Evolutionary conservation across 2,113 vertebrate species (phyloP).

Genomic region (Bungarus multicinctus): DNA sequence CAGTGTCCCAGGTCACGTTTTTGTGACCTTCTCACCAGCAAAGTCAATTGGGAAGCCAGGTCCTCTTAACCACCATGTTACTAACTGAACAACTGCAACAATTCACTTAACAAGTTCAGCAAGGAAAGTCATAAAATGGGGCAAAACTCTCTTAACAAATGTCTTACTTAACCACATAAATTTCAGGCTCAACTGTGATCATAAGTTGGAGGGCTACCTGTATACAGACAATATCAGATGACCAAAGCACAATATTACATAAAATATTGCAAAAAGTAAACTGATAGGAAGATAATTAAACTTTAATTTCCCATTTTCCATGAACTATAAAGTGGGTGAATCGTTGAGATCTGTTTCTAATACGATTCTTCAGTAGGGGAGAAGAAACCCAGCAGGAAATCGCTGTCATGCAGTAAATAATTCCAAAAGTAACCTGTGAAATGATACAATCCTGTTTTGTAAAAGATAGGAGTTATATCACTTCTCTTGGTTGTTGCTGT

Average conservation of each 20-base stretch:
- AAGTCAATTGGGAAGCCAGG: too few relatives aligned
- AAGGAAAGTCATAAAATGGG: too few relatives aligned
- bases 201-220: too few relatives aligned
- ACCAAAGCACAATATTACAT: constrained; percentile 44
- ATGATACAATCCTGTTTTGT: constrained; percentile 21
- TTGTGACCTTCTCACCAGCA: too few relatives aligned
- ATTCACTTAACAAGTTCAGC: too few relatives aligned
- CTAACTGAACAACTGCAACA: too few relatives aligned
- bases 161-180: too few relatives aligned
- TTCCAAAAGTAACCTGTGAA: constrained; percentile 69
- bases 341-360: too few relatives aligned
- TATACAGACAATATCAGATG: constrained; percentile 24
- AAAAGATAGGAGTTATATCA: background rate
- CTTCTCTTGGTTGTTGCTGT: background rate
- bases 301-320: constrained; percentile 65
- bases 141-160: background rate
- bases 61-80: too few relatives aligned
- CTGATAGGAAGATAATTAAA: constrained; percentile 56
- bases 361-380: constrained; percentile 60
- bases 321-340: constrained; percentile 54
- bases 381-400: constrained; percentile 72
- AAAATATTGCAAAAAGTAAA: constrained; percentile 62
- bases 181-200: too few relatives aligned
- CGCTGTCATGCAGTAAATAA: constrained; percentile 63
- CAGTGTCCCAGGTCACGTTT: too few relatives aligned